Base-by-base conservation (phyloP, 2,113 vertebrate species). In the Tachysurus fulvidraco region DNA sequence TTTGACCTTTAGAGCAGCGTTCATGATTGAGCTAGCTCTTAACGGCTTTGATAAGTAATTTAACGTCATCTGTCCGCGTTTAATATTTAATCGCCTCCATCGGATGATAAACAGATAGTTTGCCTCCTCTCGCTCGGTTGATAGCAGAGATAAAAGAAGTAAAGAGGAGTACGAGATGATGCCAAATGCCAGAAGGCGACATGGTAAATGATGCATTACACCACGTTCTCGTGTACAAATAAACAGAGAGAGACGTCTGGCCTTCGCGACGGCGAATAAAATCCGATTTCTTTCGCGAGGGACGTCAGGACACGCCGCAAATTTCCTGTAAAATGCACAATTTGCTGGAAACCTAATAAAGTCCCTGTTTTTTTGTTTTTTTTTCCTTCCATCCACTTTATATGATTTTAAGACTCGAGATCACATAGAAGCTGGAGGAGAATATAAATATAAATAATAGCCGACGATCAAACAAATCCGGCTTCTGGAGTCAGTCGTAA, bases 1-100 rank as follows among this genome's bases (percentile, higher is more conserved):
- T 76, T 23, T 77, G 74, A 54, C 74, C 74, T 77, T 77, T 77
- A 28, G 46, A 52, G 74, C 74, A 17, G 74, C 50, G 50, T n/a
- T 28, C 36, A n/a, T 74, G 71, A 74, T 74, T 44, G 71, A 74
- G 41, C 71, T 46, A 44, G 71, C 71, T 74, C n/a, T 77, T 77
- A 52, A 77, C 50, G 46, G 46, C 28, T 77, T 54, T 77, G 25
- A 77, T 77, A 52, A 77, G 74, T 77, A 77, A 77, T 77, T 77
- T 77, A 77, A 77, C 46, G 23, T 76, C 73, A 76, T 77, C 74
- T 77, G 74, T 77, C 74, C 50, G 5, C 74, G 28, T 77, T 77
- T 77, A 77, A 54, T 77, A 77, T 77, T 52, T 77, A 77, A 77
- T 77, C 46, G 25, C 7, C 50, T 8, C 3, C 50, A 28, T 77